phyloP scores from a whole-genome alignment of 2,797 vertebrate genomes.

The Arremon aurantiirostris region DNA sequence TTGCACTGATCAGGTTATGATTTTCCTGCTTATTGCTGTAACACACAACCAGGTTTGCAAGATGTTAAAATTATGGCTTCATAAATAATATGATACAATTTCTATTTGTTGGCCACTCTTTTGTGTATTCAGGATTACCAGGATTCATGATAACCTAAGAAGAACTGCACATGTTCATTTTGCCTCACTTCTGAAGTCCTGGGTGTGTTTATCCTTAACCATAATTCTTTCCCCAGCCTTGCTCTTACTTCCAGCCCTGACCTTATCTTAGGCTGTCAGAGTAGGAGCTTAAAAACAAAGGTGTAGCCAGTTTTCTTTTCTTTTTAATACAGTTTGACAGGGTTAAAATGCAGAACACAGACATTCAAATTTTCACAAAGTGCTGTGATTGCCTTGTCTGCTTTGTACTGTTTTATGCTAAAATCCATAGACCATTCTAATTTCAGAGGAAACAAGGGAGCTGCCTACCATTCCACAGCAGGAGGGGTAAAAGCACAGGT shows the following conservation, averaged over 20 bases:
- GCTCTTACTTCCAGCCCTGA: neutral
- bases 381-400: neutral
- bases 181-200: neutral
- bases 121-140: neutral
- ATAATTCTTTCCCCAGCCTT: slow-evolving; percentile 6
- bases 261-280: neutral
- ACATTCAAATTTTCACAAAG: neutral
- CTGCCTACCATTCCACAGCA: neutral
- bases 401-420: neutral
- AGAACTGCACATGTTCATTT: neutral
- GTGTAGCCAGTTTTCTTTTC: neutral
- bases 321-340: neutral
- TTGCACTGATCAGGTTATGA: neutral
- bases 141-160: neutral
- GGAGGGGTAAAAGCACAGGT: neutral
- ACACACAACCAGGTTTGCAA: neutral
- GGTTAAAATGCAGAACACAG: neutral
- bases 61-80: neutral
- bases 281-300: neutral
- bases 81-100: neutral
- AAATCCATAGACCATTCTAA: neutral
- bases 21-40: neutral
- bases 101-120: neutral
- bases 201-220: neutral
- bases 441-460: neutral